Percentiles rank a stretch among this genome's conserved stretches.
Conservation (phyloP, 2,113 vertebrate genomes). For the Daboia siamensis region DNA sequence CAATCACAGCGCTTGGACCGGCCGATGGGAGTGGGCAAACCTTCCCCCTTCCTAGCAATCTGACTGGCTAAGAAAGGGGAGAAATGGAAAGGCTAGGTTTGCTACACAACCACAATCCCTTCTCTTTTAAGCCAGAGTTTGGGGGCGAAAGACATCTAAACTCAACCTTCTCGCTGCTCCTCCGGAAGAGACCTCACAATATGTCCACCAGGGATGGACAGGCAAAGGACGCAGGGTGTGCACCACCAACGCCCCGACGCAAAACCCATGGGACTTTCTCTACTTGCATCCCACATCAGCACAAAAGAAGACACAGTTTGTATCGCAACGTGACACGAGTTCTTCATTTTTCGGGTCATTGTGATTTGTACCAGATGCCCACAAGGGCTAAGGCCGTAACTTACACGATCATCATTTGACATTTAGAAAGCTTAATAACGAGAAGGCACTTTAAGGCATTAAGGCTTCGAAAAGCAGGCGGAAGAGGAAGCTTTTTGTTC, state of each 20-base stretch:
- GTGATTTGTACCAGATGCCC: background rate
- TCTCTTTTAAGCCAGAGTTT: background rate
- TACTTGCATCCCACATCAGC: background rate
- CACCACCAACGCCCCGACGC: background rate
- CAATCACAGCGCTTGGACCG: too few species aligned
- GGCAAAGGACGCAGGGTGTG: background rate
- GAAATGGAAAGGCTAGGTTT: accelerated
- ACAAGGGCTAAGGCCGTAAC: background rate
- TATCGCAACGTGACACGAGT: background rate
- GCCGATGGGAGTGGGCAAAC: background rate
- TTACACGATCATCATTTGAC: background rate
- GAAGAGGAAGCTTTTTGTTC: background rate
- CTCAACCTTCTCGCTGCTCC: background rate
- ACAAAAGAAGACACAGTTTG: background rate
- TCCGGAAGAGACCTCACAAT: background rate
- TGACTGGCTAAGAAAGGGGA: background rate
- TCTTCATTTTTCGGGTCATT: background rate
- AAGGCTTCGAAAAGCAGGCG: background rate
- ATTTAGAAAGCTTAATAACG: background rate
- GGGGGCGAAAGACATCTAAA: background rate
- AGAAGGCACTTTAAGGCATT: constrained; percentile 3
- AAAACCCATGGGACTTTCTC: background rate
- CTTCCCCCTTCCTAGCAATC: background rate
- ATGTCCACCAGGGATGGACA: background rate
- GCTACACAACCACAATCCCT: background rate